Conservation (phyloP, 2,888 invertebrate species). For the Heliconius hortense region DNA sequence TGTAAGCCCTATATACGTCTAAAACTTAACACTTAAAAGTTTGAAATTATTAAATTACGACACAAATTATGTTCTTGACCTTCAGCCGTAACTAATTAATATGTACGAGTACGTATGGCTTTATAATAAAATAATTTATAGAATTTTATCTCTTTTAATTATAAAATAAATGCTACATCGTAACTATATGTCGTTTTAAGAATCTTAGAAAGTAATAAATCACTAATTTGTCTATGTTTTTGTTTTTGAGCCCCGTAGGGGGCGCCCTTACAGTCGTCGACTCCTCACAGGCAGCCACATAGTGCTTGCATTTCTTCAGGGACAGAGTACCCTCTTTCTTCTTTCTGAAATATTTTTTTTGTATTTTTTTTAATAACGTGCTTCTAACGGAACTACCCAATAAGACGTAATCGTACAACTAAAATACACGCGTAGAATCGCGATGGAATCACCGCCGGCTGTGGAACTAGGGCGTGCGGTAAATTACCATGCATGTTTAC, state of each 20-base stretch:
- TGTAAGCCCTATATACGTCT: too few species aligned
- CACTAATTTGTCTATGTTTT: not conserved
- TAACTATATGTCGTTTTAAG: too few species aligned
- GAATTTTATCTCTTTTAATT: not conserved
- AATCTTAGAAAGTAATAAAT: not conserved
- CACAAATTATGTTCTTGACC: slow-evolving; percentile 10
- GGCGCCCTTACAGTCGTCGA: too few species aligned
- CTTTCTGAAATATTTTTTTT: too few species aligned
- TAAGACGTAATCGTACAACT: slow-evolving; percentile 37
- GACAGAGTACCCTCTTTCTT: too few species aligned
- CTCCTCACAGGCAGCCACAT: too few species aligned
- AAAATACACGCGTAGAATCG: slow-evolving; percentile 36
- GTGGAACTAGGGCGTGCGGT: slow-evolving; percentile 33
- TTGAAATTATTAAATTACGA: slow-evolving; percentile 1
- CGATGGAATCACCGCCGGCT: slow-evolving; percentile 29
- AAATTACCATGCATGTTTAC: slow-evolving; percentile 31
- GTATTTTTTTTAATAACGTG: not conserved
- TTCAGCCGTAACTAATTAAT: slow-evolving; percentile 9
- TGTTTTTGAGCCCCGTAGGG: too few species aligned
- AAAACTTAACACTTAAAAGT: too few species aligned
- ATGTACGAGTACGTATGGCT: not conserved
- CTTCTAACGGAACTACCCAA: slow-evolving; percentile 16
- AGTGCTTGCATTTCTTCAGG: too few species aligned
- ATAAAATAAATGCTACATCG: too few species aligned
- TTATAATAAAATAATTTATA: not conserved